Percentiles rank a stretch among this genome's conserved stretches.
Conservation (phyloP, 1,140 invertebrate species). For the Neocloeon triangulifer region DNA sequence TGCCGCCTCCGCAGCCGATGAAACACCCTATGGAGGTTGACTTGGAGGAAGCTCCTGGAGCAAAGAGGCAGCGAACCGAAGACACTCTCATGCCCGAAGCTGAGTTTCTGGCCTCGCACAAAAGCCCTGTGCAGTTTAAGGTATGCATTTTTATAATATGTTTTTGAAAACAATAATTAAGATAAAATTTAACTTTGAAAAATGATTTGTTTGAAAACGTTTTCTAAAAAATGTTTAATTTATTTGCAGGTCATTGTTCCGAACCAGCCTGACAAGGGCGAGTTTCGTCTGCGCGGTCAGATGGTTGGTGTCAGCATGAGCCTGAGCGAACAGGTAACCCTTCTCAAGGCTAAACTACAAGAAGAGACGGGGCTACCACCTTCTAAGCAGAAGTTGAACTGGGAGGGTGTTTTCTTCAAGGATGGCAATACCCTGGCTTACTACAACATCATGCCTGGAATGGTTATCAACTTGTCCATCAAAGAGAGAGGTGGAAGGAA, state of each 20-base stretch:
- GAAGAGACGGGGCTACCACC: constrained; percentile 82
- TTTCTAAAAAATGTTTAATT: constrained; percentile 31
- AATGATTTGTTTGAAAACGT: no score
- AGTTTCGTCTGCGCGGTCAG: constrained; percentile 95
- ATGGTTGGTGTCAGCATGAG: constrained; percentile 55
- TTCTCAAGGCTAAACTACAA: constrained; percentile 73
- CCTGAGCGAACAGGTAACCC: constrained; percentile 55
- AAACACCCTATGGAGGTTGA: constrained; percentile 11
- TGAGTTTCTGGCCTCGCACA: constrained; percentile 51
- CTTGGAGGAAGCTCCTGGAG: constrained; percentile 58
- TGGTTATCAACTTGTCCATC: constrained; percentile 67
- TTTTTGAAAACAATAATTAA: no score
- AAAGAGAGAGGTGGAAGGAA: constrained; percentile 97
- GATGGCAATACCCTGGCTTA: constrained; percentile 87
- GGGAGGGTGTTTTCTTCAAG: constrained; percentile 94
- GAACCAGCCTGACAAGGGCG: constrained; percentile 59
- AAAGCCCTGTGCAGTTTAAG: constrained; percentile 29
- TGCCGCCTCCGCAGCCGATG: constrained; percentile 25
- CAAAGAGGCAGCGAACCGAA: constrained; percentile 78
- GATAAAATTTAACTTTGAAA: no score
- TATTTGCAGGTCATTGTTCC: constrained; percentile 61
- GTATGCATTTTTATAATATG: constrained; percentile 7
- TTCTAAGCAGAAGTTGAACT: constrained; percentile 90
- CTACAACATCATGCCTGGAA: constrained; percentile 77
- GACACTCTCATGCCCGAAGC: constrained; percentile 78